Evolutionary conservation across 2,797 vertebrate species (phyloP), one percentile per base, ranked within the genome.

Genomic region (Huso huso): DNA sequence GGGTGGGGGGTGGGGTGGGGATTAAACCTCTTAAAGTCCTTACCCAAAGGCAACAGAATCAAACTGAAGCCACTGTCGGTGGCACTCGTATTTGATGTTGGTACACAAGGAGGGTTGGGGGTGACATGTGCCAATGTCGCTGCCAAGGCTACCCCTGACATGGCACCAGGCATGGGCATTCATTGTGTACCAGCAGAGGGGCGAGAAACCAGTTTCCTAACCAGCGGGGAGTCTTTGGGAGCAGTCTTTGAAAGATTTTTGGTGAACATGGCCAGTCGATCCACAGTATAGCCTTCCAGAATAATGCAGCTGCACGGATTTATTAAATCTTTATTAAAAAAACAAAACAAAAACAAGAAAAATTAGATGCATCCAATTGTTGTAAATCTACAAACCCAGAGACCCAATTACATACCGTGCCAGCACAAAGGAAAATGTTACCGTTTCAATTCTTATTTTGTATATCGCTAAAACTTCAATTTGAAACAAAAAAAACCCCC

Each of bases 201-300:
- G 64, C 70, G 69, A 66, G 67, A 72, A 68, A 73, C 72, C 74
- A 65, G 71, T 65, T 67, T 72, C 74, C 71, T 66, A 55, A 57
- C 70, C 71, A 68, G 72, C 70, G 64, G 70, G 71, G 64, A 68
- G 68, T 71, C 72, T 71, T 69, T 74, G 75, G 73, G 67, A 72
- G 71, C 70, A 69, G 71, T 75, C 75, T 81, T 74, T 78, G 79
- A 81, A 78, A 78, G 77, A 78, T 81, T 83, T 83, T 80, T 78
- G 77, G 68, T 77, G 75, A 77, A 76, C 79, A 79, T 78, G 77
- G 77, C 77, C 78, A 70, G 77, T 69, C 69, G 18, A 9, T 76
- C 77, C 81, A 79, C 80, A 79, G 79, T 74, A 71, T 68, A 76
- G 80, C 76, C 79, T 76, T 82, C 80, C 80, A 72, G 77, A 79